Evolutionary conservation across 2,113 vertebrate genomes (phyloP).

Genomic region (Coreoperca whiteheadi): DNA sequence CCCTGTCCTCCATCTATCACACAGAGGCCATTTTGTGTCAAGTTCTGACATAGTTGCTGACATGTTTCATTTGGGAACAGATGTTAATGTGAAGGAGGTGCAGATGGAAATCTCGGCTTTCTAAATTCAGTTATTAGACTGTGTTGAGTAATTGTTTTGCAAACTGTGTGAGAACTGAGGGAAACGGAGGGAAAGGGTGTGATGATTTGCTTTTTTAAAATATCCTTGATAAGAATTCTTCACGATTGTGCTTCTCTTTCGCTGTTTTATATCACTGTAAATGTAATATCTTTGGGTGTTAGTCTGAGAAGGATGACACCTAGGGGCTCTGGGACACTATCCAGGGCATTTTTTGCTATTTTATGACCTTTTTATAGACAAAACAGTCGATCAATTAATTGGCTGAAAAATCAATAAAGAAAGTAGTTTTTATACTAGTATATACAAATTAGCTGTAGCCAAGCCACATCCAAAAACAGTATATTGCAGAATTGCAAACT

Average conservation of each 20-base stretch:
- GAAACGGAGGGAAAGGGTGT: slow-evolving; percentile 4
- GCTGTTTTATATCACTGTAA: not conserved
- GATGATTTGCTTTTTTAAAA: not conserved
- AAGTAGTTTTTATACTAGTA: too few species aligned
- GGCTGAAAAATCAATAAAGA: not conserved
- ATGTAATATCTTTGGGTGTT: not conserved
- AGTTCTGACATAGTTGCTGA: slow-evolving; percentile 78
- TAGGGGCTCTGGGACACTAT: not conserved
- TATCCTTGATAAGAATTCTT: slow-evolving; percentile 2
- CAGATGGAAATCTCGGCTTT: slow-evolving; percentile 77
- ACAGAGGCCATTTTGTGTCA: slow-evolving; percentile 80
- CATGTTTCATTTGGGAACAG: slow-evolving; percentile 80
- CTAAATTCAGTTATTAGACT: slow-evolving; percentile 65
- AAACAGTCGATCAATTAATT: not conserved
- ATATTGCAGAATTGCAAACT: not conserved
- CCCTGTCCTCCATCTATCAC: slow-evolving; percentile 81
- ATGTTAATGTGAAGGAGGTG: slow-evolving; percentile 75
- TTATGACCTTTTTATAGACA: not conserved
- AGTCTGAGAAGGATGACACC: not conserved
- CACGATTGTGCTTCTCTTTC: not conserved
- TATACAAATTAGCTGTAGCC: not conserved
- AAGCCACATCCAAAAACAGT: not conserved
- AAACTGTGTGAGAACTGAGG: slow-evolving; percentile 40
- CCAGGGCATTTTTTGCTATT: not conserved
- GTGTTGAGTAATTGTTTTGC: slow-evolving; percentile 71